phyloP scores from a whole-genome alignment of 1,140 invertebrate species.

The Anthonomus grandis region DNA sequence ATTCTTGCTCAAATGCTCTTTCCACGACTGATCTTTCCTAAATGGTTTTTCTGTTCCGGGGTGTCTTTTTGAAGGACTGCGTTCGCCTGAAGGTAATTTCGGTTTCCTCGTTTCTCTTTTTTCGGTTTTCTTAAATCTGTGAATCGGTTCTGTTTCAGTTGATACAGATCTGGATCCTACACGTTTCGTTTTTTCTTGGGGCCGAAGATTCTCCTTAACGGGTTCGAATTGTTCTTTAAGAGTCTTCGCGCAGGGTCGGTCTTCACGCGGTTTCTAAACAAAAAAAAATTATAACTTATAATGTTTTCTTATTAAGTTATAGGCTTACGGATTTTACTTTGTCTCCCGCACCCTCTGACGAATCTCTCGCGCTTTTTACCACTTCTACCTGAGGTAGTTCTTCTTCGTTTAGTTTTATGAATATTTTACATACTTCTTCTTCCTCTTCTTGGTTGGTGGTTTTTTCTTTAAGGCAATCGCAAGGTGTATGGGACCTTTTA shows the following conservation, averaged over 20 bases:
- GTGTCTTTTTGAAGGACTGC: neutral
- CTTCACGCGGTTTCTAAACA: too few species aligned
- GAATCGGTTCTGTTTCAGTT: slow-evolving; percentile 18
- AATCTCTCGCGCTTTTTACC: slow-evolving; percentile 5
- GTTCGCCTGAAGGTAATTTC: neutral
- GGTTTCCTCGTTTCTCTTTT: neutral
- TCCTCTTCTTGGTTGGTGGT: neutral
- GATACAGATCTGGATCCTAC: slow-evolving; percentile 13
- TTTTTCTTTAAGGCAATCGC: slow-evolving; percentile 31
- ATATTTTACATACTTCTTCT: slow-evolving; percentile 43
- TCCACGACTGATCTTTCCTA: slow-evolving; percentile 28
- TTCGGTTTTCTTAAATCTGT: slow-evolving; percentile 4
- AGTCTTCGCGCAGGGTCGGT: too few species aligned
- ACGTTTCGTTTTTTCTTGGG: too few species aligned
- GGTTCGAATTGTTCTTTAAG: too few species aligned
- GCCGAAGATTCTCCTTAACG: too few species aligned
- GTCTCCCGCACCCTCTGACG: slow-evolving; percentile 1
- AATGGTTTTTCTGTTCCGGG: neutral
- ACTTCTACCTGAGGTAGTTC: slow-evolving; percentile 35
- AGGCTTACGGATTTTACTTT: neutral
- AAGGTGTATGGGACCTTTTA: slow-evolving; percentile 22
- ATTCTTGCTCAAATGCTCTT: slow-evolving; percentile 40
- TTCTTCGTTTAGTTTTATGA: slow-evolving; percentile 43
- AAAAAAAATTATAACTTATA: too few species aligned
- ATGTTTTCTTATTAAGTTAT: too few species aligned